A percentile compares a stretch with the other conserved stretches of the same genome.
Evolutionary conservation across 2,797 vertebrate genomes (phyloP).

Genomic region (Falco columbarius): DNA sequence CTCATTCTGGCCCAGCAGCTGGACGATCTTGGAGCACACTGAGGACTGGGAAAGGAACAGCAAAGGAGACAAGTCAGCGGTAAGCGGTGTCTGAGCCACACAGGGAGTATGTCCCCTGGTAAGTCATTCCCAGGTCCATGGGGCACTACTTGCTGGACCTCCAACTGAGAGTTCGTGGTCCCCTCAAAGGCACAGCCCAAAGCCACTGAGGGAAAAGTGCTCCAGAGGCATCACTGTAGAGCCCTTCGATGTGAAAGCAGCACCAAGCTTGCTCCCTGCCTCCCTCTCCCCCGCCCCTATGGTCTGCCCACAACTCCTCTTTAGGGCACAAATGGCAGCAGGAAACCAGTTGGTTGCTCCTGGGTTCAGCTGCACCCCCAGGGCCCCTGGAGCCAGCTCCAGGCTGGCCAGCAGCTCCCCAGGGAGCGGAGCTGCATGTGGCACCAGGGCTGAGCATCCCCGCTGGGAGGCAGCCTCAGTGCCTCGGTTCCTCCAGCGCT

Average conservation of each 20-base stretch:
- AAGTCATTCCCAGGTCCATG: neutral
- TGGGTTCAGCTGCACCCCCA: neutral
- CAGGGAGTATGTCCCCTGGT: neutral
- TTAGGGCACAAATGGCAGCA: neutral
- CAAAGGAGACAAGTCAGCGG: neutral
- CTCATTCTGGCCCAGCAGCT: constrained; percentile 95
- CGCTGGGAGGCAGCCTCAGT: neutral
- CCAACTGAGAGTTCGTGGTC: neutral
- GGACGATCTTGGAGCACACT: constrained; percentile 95
- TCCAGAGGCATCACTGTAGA: neutral
- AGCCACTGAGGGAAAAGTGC: neutral
- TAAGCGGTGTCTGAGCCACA: neutral
- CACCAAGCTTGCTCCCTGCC: neutral
- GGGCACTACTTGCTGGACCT: neutral
- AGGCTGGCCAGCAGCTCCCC: neutral
- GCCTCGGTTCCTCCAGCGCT: neutral
- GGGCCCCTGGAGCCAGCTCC: neutral
- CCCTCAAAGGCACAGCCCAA: neutral
- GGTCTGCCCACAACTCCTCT: neutral
- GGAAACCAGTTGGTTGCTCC: neutral
- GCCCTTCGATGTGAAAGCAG: neutral
- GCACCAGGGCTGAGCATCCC: neutral
- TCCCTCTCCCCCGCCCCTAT: neutral
- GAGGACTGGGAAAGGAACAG: constrained; percentile 83
- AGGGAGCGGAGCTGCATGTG: neutral